Conservation (phyloP, 2,113 vertebrate genomes). For the Melanocharis versteri region DNA sequence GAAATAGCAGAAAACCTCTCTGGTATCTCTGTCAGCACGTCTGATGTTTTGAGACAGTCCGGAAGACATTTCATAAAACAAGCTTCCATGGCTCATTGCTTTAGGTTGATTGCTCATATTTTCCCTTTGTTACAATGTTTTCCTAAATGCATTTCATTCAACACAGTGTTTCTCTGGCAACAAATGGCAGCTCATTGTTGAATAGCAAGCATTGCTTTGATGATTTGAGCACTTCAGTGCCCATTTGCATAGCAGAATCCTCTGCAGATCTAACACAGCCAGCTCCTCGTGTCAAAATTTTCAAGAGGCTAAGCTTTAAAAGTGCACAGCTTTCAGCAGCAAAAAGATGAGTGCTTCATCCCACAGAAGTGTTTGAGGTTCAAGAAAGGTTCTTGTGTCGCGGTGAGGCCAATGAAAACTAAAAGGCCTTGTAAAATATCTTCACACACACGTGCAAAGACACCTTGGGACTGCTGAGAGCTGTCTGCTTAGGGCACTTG, state of each 20-base stretch:
- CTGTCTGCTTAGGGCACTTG: background rate
- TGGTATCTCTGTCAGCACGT: conserved; percentile 44
- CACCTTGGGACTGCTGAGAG: background rate
- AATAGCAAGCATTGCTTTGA: conserved; percentile 51
- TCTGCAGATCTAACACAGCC: conserved; percentile 9
- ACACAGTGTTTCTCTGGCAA: conserved; percentile 45
- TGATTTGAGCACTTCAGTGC: background rate
- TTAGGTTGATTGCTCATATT: conserved; percentile 50
- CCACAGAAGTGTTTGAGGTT: background rate
- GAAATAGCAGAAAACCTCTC: background rate
- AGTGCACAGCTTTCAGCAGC: conserved; percentile 4
- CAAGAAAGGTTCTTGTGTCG: background rate
- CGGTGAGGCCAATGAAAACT: background rate
- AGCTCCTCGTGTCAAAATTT: background rate
- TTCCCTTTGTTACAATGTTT: conserved; percentile 57
- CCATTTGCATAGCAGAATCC: conserved; percentile 49
- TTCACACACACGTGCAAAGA: background rate
- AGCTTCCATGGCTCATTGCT: conserved; percentile 46
- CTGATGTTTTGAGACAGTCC: conserved; percentile 37
- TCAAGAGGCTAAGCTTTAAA: background rate
- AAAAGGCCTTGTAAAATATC: background rate
- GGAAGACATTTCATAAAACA: conserved; percentile 40
- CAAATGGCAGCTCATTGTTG: conserved; percentile 31
- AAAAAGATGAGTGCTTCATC: conserved; percentile 9
- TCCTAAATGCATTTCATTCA: conserved; percentile 58